Base-by-base conservation (phyloP, 2,888 invertebrate genomes). In the Ichneumoninae sp. region DNA sequence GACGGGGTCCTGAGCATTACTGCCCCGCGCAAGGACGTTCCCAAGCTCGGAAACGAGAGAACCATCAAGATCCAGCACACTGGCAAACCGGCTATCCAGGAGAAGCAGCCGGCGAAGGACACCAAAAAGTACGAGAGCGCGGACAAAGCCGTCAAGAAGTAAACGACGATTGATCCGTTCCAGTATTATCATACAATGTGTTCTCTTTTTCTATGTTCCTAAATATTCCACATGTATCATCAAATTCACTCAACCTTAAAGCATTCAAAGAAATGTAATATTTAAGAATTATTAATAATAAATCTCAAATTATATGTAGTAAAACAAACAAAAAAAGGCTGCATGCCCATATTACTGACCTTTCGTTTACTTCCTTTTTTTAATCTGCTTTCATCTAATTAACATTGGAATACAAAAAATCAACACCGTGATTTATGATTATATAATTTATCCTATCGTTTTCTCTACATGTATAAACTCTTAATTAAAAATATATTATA, bases 1-100 rank as follows among this genome's bases (percentile, higher is more conserved):
- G 97, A 97, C 92, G 98, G 98, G 6, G 96, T 98, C 26, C 94
- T 97, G 72, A 97, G 97, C 0, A 96, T 97, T 60, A 95, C 95
- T 0, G 97, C 96, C 0, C 97, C 97, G 0, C 96, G 96, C 90
- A 95, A 95, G 84, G 91, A 90, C 5, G 91, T 74, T 8, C 54
- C 80, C 0, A 72, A 65, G 70, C 1, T 82, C 83, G 71, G 85
- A 82, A 60, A 83, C 54, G 90, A 88, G 57, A 79, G 85, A 44
- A 70, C 57, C 3, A 86, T 88, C 78, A 85, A 84, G 36, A 88
- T 88, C 71, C 82, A 86, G 26, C 85, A 86, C 80, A 88, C 91
- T 54, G 91, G 91, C 8, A 87, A 91, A 80, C 91, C 92, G 26
- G 90, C 90, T 1, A 71, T 90, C 10, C 72, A 65, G 26, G 87